Base-by-base conservation (phyloP, 2,797 vertebrate species). In the Philypnodon macrostomus region DNA sequence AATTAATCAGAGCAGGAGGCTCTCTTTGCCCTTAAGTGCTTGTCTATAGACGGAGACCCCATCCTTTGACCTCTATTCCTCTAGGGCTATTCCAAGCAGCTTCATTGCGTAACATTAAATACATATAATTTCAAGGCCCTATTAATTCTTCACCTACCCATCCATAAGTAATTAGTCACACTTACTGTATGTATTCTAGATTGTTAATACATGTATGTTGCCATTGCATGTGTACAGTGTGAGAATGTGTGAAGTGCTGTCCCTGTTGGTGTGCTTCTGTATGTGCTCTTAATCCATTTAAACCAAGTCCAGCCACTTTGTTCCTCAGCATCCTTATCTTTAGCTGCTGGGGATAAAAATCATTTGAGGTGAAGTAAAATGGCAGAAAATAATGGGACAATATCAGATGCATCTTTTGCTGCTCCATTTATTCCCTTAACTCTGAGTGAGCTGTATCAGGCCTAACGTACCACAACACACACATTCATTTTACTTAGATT, bases 401-500 rank as follows among this genome's bases (percentile, higher is more conserved):
- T 83, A 89, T 91, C 85, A 81, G 85, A 80, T 61, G 71, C 84
- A 89, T 90, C 88, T 90, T 83, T 70, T 70, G 44, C 73, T 53
- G 66, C 68, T 70, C 73, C 82, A 85, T 89, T 91, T 84, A 80
- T 75, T 84, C 84, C 77, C 46, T 73, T 70, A 78, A 82, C 89
- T 87, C 88, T 86, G 88, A 91, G 90, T 90, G 88, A 92, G 90
- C 76, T 84, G 87, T 90, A 92, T 92, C 91, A 58, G 85, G 80
- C 73, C 70, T 45, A 77, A 81, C 85, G 75, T 81, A 90, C 90
- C 86, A 56, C 80, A 77, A 81, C 77, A 70, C 85, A 71, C 50
- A 65, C 73, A 79, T 88, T 86, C 86, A 80, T 87, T 88, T 89
- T 89, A 88, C 89, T 91, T 89, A 89, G 86, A 87, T 89, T 89